Evolutionary conservation across 2,888 invertebrate genomes (phyloP), one percentile per base, ranked within the genome.

Genomic region (Drosophila kuntzei): DNA sequence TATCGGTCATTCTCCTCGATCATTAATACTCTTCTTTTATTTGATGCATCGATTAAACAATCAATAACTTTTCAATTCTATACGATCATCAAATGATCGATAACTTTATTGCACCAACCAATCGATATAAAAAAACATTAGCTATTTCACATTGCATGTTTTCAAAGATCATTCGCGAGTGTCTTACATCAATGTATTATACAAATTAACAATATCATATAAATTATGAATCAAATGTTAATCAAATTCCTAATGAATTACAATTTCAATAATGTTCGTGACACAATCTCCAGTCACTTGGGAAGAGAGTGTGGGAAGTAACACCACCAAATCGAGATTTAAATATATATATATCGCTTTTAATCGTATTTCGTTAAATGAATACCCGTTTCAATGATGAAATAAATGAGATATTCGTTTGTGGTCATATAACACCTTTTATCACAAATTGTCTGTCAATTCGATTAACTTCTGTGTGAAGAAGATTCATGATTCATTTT

Each of bases 221-320:
- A 20, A 63, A 72, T 77, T 75, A 75, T 77, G 78, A 77, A 77
- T 72, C 62, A 39, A 55, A 66, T 75, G 77, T 55, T 77, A 75
- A 72, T 77, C 66, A 50, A 77, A 47, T 63, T 22, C 8, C 25
- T 36, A 54, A 32, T 29, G 54, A 55, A 63, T 43, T 49, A 36
- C 55, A 62, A 32, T 37, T 18, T 37, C 25, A 49, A 49, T 50
- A 50, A 50, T 41, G 22, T 36, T 58, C 64, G 55, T 63, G 55
- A 60, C 64, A 64, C 41, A 25, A 50, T 50, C 12, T 12, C 8
- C 22, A 12, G 11, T 3, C 14, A 53, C 16, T 29, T 47, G 29
- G 29, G n/a, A n/a, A 27, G 22, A 36, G 14, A 20, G n/a, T 50
- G 49, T 43, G 54, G 41, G 36, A 50, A 22, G 29, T 18, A 25